phyloP scores from a whole-genome alignment of 2,113 vertebrate genomes.

The Plotosus lineatus region DNA sequence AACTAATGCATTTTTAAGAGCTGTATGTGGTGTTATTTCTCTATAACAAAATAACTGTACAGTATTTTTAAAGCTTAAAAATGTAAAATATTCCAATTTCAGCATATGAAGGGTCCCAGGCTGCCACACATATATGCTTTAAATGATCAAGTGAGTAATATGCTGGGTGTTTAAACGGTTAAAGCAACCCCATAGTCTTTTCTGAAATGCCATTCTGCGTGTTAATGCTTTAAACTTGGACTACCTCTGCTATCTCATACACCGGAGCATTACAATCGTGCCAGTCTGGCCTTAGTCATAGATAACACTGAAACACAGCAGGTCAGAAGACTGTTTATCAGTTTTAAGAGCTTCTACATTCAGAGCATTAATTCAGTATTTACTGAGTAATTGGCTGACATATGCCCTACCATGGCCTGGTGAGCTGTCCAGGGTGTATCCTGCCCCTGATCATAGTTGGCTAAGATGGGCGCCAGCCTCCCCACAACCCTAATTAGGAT shows the following conservation, averaged over 20 bases:
- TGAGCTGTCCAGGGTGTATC: too few species aligned
- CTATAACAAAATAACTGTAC: background rate
- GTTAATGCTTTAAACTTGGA: background rate
- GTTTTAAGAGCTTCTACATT: background rate
- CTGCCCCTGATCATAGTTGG: too few species aligned
- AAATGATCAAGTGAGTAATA: background rate
- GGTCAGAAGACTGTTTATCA: background rate
- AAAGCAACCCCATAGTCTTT: background rate
- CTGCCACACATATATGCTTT: background rate
- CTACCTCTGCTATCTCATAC: constrained; percentile 15
- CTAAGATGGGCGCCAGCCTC: too few species aligned
- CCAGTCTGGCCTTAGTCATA: constrained; percentile 1
- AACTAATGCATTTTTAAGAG: too few species aligned
- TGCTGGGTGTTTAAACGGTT: background rate
- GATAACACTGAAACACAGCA: constrained; percentile 10
- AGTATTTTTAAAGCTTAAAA: background rate
- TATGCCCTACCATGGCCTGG: too few species aligned
- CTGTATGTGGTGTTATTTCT: too few species aligned
- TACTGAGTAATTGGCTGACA: too few species aligned
- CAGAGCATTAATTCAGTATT: background rate
- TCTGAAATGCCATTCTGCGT: background rate
- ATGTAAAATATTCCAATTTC: background rate
- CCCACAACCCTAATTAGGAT: too few species aligned
- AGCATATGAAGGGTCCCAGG: background rate
- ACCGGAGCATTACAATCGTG: constrained; percentile 10